Evolutionary conservation across 64 coral and sea anemone genomes (phyloP).

Genomic region (Montipora efflorescens): DNA sequence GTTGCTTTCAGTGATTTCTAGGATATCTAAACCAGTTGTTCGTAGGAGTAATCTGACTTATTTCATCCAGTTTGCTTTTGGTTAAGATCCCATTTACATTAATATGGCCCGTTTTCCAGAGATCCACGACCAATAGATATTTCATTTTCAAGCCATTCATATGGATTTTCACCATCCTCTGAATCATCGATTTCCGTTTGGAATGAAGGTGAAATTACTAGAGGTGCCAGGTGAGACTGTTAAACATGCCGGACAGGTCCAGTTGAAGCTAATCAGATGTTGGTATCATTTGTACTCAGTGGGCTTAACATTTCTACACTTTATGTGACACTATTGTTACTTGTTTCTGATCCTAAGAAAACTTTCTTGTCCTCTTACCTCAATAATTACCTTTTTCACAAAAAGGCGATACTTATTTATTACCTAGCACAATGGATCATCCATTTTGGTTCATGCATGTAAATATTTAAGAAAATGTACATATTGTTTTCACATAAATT

Average conservation of each 20-base stretch:
- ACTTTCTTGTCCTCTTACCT: no score
- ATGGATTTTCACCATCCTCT: neutral
- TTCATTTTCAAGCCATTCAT: neutral
- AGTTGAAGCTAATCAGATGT: neutral
- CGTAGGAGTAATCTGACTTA: neutral
- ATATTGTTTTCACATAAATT: no score
- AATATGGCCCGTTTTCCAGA: conserved; percentile 5
- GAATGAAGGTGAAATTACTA: no score
- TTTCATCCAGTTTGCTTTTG: conserved; percentile 17
- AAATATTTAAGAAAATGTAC: no score
- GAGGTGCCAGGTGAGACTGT: neutral
- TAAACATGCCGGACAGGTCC: conserved; percentile 3
- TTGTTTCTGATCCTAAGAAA: no score
- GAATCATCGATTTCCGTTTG: neutral
- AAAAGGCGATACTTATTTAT: no score
- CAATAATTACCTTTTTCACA: no score
- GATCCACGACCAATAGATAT: neutral
- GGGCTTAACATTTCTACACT: conserved; percentile 5
- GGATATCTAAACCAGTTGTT: neutral
- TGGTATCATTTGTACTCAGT: neutral
- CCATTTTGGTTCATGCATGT: no score
- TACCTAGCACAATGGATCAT: no score
- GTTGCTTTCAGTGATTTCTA: conserved; percentile 33
- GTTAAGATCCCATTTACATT: conserved; percentile 48
- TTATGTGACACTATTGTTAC: neutral